Base-by-base conservation (phyloP, 2,888 invertebrate species). In the Eupithecia subfuscata region DNA sequence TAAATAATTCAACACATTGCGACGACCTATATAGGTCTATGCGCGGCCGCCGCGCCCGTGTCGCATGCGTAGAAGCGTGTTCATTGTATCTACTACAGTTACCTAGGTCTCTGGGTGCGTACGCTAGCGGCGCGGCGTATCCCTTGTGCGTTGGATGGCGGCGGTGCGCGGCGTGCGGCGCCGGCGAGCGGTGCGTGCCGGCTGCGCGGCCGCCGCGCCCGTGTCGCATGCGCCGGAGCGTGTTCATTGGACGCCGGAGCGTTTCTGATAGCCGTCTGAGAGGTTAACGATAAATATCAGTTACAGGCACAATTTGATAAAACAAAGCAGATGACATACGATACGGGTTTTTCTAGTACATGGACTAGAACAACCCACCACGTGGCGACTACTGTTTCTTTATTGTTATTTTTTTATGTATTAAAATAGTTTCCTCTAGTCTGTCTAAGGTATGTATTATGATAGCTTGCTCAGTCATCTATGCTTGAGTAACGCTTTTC, bases 311-410 rank as follows among this genome's bases (percentile, higher is more conserved):
- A 22, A 63, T 14, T 63, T 30, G 11, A 30, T n/a, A 6, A 63
- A 63, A 63, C 30, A 30, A 30, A 30, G 3, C 30, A 30, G 30
- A 30, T 30, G 30, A 30, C 30, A n/a, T n/a, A n/a, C n/a, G n/a
- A n/a, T n/a, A n/a, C n/a, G n/a, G n/a, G n/a, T n/a, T n/a, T n/a
- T n/a, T n/a, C n/a, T n/a, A n/a, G n/a, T n/a, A n/a, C n/a, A n/a
- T n/a, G n/a, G n/a, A n/a, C 30, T 30, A 99, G 95, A 82, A 99
- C 99, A 8, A 97, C 97, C 97, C 99, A 99, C 99, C 99, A 99
- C 90, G 97, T 97, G 88, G 97, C 7, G 97, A 97, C 82, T 97
- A 99, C 95, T 3, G 99, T 30, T 30, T n/a, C n/a, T n/a, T n/a
- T n/a, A n/a, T n/a, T n/a, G n/a, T n/a, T n/a, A n/a, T n/a, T n/a